Base-by-base conservation (phyloP, 1,140 invertebrate species). In the Globodera ellingtonae region DNA sequence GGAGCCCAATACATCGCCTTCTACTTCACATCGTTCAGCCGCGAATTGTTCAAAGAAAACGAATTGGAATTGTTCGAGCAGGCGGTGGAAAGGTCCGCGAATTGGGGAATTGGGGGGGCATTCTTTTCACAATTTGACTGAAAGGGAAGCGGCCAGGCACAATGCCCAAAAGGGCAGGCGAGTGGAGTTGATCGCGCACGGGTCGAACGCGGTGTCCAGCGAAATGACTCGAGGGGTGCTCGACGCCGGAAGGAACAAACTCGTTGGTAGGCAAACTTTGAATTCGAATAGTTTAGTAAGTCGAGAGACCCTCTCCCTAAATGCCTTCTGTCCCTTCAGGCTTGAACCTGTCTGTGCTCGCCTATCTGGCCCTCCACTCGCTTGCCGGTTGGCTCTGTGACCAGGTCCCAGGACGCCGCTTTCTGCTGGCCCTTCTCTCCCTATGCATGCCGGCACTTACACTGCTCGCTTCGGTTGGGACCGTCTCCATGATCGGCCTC, bases 171-270 rank as follows among this genome's bases (percentile, higher is more conserved):
- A 75, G 13, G 48, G 15, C 24, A 35, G 10, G 6, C 59, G 50
- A 18, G 84, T 84, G 13, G 50, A 84, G 44, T 9, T 84, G 10
- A 9, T 80, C 6, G 62, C 73, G 13, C 83, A 84, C 48, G 84
- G 83, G 24, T 82, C 83, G 0, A 80, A 86, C 75, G 81, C 35
- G 24, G 83, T 84, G 50, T n/a, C 48, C 52, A 69, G 52, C 1
- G 84, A 84, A 74, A 86, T 84, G 70, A 46, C 72, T 24, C 24
- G 47, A 10, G 83, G 84, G 21, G 44, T 86, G n/a, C 56, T 56
- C 35, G 47, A 81, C 67, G 52, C n/a, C 24, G 62, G 13, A 59
- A 50, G 35, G 21, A 70, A 50, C 46, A 8, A 18, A n/a, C 7
- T 77, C 47, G 44, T 78, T n/a, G 56, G 78, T 69, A 52, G 65